These are phyloP conservation scores for Muscicapa comitata DNA, from an alignment of 2,797 vertebrate genomes.

Conservation along the genomic window DNA sequence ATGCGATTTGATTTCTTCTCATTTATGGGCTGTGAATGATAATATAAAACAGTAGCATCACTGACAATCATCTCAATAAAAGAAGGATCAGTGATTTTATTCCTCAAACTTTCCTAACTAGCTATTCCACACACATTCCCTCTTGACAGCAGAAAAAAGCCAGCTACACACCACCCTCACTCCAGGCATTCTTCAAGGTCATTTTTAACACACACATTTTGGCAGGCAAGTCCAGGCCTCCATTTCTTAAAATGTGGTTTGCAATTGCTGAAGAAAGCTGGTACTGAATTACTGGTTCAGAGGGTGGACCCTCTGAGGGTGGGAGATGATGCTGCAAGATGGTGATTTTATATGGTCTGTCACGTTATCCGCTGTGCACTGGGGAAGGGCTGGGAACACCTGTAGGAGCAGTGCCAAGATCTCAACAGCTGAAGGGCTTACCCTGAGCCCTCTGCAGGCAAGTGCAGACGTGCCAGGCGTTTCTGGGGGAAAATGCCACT, in stretches of 20 bases:
- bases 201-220: neutral
- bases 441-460: neutral
- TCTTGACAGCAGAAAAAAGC: neutral
- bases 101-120: neutral
- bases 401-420: neutral
- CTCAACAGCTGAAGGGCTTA: neutral
- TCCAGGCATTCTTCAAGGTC: neutral
- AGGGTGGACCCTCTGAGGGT: neutral
- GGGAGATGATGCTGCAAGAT: neutral
- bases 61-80: neutral
- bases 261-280: neutral
- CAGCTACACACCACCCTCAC: neutral
- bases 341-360: neutral
- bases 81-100: neutral
- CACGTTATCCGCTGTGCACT: accelerated
- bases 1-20: neutral
- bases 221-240: neutral
- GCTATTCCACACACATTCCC: neutral
- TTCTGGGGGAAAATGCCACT: accelerated
- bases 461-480: accelerated
- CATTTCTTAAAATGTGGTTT: neutral
- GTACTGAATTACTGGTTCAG: neutral
- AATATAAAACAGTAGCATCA: neutral
- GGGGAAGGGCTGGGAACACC: neutral
- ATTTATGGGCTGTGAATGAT: neutral